A percentile compares a stretch with the other conserved stretches of the same genome.
phyloP scores from a whole-genome alignment of 2,888 invertebrate genomes.

The Eupithecia exiguata region DNA sequence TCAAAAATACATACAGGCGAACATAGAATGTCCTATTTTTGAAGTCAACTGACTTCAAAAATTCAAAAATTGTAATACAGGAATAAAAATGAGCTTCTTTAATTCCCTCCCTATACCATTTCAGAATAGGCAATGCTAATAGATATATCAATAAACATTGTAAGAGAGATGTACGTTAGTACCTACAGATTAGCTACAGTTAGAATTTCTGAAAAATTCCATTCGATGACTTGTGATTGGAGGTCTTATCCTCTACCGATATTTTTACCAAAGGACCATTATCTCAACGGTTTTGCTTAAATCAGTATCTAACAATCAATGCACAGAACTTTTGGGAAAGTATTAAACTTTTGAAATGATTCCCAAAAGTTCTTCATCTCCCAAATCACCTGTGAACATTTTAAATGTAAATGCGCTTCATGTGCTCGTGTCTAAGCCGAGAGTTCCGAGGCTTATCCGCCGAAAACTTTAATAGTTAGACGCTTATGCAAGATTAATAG shows the following conservation, averaged over 20 bases:
- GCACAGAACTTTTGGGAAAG: neutral
- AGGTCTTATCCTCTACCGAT: neutral
- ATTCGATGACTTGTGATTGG: neutral
- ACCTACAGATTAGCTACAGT: neutral
- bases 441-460: constrained; percentile 65
- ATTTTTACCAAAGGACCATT: neutral
- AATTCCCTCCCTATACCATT: no score
- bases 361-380: neutral
- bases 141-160: no score
- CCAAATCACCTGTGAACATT: constrained; percentile 13
- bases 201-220: neutral
- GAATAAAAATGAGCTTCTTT: no score
- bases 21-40: no score
- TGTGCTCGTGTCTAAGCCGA: constrained; percentile 63
- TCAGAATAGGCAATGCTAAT: no score
- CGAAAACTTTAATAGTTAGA: constrained; percentile 70
- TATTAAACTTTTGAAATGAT: neutral
- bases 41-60: no score
- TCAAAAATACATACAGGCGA: no score
- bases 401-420: constrained; percentile 48
- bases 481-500: constrained; percentile 70
- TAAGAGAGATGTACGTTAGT: no score
- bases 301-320: neutral
- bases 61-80: no score
- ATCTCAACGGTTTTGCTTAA: neutral